Evolutionary conservation across 2,797 vertebrate species (phyloP), one percentile per base, ranked within the genome.

Genomic region (Chelon labrosus): DNA sequence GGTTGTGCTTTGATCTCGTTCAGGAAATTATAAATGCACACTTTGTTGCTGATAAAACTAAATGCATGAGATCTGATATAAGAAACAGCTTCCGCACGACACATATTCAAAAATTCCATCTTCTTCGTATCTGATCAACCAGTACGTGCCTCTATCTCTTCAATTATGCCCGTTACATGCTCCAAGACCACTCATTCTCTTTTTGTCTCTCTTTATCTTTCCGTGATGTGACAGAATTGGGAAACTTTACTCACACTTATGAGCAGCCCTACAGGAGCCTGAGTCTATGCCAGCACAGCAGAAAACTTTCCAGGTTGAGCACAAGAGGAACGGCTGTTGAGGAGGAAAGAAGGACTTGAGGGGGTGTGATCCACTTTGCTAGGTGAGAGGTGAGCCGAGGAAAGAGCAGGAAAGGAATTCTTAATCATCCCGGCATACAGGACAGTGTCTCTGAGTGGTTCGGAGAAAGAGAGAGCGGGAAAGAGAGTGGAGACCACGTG

Each of bases 361-460:
- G 67, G 66, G 61, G 53, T 11, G 52, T 47, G 58, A 82, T 85
- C 70, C 60, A 76, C 75, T 83, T 83, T 81, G 72, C 65, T 20
- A 27, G 80, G 75, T 86, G 73, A 88, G 77, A 83, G 69, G 84
- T 89, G 84, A 82, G 74, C 52, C 4, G 53, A 60, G 44, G 64
- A 63, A 85, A 80, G 82, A 71, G 64, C 19, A 50, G 25, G 71
- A 22, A 85, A 76, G 66, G 84, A 82, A 89, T 88, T 75, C 64
- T 66, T 79, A 83, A 91, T 79, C 64, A 85, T 72, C 44, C 53
- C n/a, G 1, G 53, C 46, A 50, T 65, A 58, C 3, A 8, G n/a
- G 53, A 65, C 66, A 66, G 55, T 3, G 7, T 51, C 74, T 70
- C 16, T 5, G 31, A 80, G 62, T 77, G 70, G 75, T 82, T 83